Evolutionary conservation across 2,888 invertebrate genomes (phyloP), one percentile per base, ranked within the genome.

Genomic region (Drosophila acutilabella): DNA sequence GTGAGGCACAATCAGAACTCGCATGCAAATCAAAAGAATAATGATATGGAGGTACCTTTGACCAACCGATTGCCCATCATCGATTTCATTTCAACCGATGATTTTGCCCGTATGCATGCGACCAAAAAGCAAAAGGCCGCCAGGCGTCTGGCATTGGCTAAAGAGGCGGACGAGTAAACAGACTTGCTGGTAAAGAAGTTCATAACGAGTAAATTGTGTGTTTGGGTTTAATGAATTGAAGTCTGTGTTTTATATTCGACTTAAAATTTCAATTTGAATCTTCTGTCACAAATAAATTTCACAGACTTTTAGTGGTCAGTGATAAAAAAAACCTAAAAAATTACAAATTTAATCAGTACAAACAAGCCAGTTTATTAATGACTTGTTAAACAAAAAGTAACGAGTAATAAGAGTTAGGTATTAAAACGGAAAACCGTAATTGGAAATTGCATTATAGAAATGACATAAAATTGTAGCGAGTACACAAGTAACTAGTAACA

Each of bases 1-100:
- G 36, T 8, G 0, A 54, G 47, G 26, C 33, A 14, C 3, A 16
- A n/a, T 26, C 41, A 18, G 3, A 64, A 36, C 13, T 36, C 36
- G 10, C 23, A n/a, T 10, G 1, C 23, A 3, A 16, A 11, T 40
- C 41, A 18, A 4, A 64, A 18, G n/a, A 18, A 14, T 1, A 45
- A 7, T 1, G 44, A 80, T 2, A 6, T 80, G 16, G 64, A 61
- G n/a, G 69, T 85, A n/a, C 89, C 84, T 2, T 52, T 89, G 13
- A 67, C 74, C 20, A 67, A 18, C 5, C 85, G 67, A 10, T 38
- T 87, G 56, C 89, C 89, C 45, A 74, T 85, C 61, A 87, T 89
- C 38, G 84, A 85, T 36, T 81, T 87, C 13, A 83, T 86, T 8
- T 83, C 83, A 7, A 88, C 88, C 16, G 69, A 73, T 16, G 83